Evolutionary conservation across 2,797 vertebrate genomes (phyloP), one percentile per base, ranked within the genome.

Genomic region (Luscinia megarhynchos): DNA sequence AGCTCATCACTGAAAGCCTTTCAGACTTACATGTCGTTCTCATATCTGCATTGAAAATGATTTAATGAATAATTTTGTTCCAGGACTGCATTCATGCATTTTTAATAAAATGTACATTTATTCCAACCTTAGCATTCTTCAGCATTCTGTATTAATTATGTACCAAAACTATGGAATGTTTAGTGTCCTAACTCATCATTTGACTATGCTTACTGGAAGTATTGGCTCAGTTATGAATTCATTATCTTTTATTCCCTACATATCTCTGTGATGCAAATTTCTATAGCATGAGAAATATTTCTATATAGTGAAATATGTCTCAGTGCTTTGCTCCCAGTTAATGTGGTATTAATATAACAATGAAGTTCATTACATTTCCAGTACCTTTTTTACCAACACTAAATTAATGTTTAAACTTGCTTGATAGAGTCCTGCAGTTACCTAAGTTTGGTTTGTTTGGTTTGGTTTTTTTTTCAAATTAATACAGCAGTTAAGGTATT

Each of bases 61-160:
- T 87, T 89, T 95, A 89, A 93, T 84, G 58, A 87, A 93, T 93
- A 86, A 80, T 86, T 96, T 94, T 96, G 40, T 91, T 91, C 83
- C 55, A 69, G 48, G 70, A 79, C 66, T 90, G 48, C 46, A 81
- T 94, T 94, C 20, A 95, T 93, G 29, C 55, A 88, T 88, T 95
- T 96, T 94, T 88, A 94, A 94, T 94, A 94, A 81, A 88, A 86
- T 55, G 55, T 86, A 34, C 58, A 72, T 86, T 76, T 86, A 84
- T 88, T 93, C 87, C 64, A 85, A 73, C 82, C 51, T 50, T 90
- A 78, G 69, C 38, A 78, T 91, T 92, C 84, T 80, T 89, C 55
- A 84, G 48, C 55, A 67, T 90, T 91, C 75, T 81, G 17, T 69
- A 84, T 69, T 93, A 91, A 96, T 94, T 94, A 87, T 61, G 30